Conservation (phyloP, 2,888 invertebrate genomes). For the Taphrorychus bicolor region DNA sequence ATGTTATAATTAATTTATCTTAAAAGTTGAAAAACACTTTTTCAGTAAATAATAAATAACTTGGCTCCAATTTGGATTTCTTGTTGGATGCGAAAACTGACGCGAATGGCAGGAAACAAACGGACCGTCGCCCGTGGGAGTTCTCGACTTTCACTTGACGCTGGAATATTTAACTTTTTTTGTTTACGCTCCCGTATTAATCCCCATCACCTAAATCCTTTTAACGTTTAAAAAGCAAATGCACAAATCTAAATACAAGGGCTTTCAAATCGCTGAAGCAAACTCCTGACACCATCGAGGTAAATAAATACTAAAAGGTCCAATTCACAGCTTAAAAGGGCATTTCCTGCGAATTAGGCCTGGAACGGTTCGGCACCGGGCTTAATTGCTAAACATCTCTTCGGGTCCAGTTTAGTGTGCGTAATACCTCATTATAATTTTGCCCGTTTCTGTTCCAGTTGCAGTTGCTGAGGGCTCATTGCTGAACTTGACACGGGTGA, state of each 20-base stretch:
- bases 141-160: neutral
- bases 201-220: neutral
- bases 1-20: constrained; percentile 25
- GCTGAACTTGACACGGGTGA: constrained; percentile 71
- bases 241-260: neutral
- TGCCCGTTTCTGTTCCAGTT: constrained; percentile 59
- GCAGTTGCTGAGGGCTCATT: constrained; percentile 70
- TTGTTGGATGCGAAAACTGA: neutral
- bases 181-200: neutral
- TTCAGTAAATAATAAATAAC: constrained; percentile 12
- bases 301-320: constrained; percentile 30
- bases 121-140: neutral
- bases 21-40: constrained; percentile 17
- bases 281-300: constrained; percentile 1
- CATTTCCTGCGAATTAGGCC: constrained; percentile 24
- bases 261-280: constrained; percentile 1
- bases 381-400: constrained; percentile 35
- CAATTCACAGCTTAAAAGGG: constrained; percentile 25
- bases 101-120: neutral
- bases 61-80: neutral
- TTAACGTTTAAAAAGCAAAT: neutral
- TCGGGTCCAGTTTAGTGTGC: constrained; percentile 14
- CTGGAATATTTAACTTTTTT: neutral
- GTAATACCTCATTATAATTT: constrained; percentile 35
- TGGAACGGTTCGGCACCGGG: constrained; percentile 29